These are phyloP conservation scores for Carlito syrichta DNA, from an alignment of 2,113 vertebrate genomes.

Conservation along the genomic window DNA sequence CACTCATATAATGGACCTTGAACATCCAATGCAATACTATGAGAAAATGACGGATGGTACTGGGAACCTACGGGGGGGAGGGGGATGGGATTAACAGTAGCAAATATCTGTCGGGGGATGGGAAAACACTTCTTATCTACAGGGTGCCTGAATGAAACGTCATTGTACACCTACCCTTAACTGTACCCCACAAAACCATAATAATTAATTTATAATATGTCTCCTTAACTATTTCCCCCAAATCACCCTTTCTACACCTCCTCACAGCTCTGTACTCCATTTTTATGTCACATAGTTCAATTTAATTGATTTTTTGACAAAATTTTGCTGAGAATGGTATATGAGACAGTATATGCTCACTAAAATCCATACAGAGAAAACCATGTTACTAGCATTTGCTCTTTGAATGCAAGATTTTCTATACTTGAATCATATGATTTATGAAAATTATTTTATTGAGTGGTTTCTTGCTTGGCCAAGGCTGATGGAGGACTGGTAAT, in stretches of 20 bases:
- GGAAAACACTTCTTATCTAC: too few species aligned
- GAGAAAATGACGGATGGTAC: too few species aligned
- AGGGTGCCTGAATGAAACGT: too few species aligned
- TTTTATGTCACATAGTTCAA: background rate
- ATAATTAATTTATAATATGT: background rate
- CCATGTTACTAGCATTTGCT: background rate
- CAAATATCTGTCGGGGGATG: too few species aligned
- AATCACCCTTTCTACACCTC: accelerated
- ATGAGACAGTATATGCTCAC: background rate
- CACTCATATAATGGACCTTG: too few species aligned
- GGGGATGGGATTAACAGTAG: too few species aligned
- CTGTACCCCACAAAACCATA: too few species aligned
- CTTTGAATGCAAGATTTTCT: background rate
- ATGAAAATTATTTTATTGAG: background rate
- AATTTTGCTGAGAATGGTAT: too few species aligned
- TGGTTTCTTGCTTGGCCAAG: background rate
- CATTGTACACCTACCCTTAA: too few species aligned
- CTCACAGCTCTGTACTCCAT: background rate
- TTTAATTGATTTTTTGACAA: background rate
- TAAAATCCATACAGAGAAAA: background rate
- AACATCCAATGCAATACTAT: too few species aligned
- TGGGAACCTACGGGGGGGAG: too few species aligned
- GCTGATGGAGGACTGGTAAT: background rate
- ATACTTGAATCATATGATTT: background rate
- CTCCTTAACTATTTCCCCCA: background rate